Evolutionary conservation across 2,797 vertebrate species (phyloP).

Genomic region (Neomorphus geoffroyi): DNA sequence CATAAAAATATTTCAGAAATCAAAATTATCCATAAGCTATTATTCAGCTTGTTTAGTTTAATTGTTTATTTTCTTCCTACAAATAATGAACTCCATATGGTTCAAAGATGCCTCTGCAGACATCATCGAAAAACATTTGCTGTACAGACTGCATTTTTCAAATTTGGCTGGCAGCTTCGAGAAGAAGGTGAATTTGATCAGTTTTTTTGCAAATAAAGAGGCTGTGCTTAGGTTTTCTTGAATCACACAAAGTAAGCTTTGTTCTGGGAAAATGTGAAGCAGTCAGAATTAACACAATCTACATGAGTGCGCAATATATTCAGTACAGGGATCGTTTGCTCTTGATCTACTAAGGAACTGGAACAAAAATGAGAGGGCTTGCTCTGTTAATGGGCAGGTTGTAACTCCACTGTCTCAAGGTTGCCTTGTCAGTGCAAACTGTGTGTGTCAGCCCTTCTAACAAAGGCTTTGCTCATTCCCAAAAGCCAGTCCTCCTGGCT

Average conservation of each 20-base stretch:
- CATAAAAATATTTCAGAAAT: not conserved
- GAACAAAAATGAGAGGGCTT: not conserved
- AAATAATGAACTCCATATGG: not conserved
- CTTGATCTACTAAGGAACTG: not conserved
- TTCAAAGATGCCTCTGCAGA: not conserved
- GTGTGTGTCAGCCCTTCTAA: not conserved
- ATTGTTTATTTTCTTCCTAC: not conserved
- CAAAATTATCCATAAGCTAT: not conserved
- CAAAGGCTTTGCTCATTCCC: not conserved
- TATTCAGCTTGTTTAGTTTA: not conserved
- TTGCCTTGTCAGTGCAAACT: not conserved
- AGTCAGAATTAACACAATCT: not conserved
- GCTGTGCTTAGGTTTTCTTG: not conserved
- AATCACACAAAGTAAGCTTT: not conserved
- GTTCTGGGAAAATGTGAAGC: not conserved
- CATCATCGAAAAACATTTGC: not conserved
- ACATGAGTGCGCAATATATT: not conserved
- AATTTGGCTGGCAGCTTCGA: not conserved
- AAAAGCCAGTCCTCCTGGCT: not conserved
- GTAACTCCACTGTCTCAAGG: fast-evolving
- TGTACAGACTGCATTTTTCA: not conserved
- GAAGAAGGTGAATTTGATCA: not conserved
- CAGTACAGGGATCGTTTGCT: not conserved
- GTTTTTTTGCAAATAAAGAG: not conserved
- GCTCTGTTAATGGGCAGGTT: not conserved